These are phyloP conservation scores for Cyprinus carpio DNA, from an alignment of 2,113 vertebrate species.

Conservation along the genomic window DNA sequence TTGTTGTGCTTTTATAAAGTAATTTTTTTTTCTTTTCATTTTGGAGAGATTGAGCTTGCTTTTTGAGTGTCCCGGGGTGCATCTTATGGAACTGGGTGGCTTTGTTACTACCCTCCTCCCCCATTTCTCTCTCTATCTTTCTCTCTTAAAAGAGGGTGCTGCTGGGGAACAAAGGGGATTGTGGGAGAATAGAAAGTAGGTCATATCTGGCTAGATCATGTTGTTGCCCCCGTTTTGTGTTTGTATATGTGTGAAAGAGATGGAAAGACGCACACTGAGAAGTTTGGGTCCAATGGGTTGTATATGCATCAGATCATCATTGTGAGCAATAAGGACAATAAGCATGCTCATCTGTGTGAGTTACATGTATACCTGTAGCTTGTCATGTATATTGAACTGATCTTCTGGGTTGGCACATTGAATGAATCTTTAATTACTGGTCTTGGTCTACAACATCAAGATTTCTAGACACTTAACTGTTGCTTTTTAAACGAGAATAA, in stretches of 20 bases:
- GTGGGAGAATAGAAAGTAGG: constrained; percentile 73
- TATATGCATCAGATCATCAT: constrained; percentile 15
- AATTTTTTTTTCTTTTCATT: no score
- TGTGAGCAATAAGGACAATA: background rate
- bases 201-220: constrained; percentile 64
- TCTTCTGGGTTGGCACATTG: background rate
- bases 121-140: constrained; percentile 27
- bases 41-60: background rate
- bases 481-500: background rate
- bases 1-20: background rate
- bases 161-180: constrained; percentile 69
- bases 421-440: background rate
- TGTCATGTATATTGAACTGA: background rate
- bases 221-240: constrained; percentile 37
- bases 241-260: constrained; percentile 15
- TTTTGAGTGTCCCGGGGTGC: constrained; percentile 1
- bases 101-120: constrained; percentile 10
- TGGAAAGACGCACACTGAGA: constrained; percentile 29
- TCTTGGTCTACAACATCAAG: background rate
- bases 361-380: background rate
- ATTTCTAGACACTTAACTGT: background rate
- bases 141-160: constrained; percentile 31
- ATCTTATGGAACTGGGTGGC: constrained; percentile 6
- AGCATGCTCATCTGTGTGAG: background rate
- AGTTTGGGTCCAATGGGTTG: constrained; percentile 47